Percentiles rank a stretch among this genome's conserved stretches.
These are phyloP conservation scores for Crossocerus cetratus DNA, from an alignment of 2,888 invertebrate genomes.

Conservation along the genomic window DNA sequence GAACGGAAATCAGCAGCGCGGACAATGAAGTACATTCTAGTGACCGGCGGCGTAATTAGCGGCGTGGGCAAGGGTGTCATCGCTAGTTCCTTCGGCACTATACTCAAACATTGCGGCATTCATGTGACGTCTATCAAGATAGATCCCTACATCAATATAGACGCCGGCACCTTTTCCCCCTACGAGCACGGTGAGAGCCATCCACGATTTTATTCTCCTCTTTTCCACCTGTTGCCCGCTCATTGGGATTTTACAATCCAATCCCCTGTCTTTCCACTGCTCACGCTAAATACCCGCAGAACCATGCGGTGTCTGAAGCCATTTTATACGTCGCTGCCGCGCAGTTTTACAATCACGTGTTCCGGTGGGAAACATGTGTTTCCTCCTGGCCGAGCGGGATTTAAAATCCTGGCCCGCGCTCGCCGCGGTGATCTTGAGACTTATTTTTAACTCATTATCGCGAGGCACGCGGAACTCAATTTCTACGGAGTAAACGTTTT, in stretches of 20 bases:
- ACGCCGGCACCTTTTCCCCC: conserved; percentile 99
- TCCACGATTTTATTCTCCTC: not conserved
- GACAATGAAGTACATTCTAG: conserved; percentile 96
- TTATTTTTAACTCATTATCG: not conserved
- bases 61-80: conserved; percentile 98
- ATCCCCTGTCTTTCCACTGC: not conserved
- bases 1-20: not conserved
- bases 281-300: not conserved
- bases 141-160: conserved; percentile 99
- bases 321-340: conserved; percentile 54
- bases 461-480: not conserved
- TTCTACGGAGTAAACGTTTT: too few relatives aligned
- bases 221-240: too few relatives aligned
- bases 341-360: conserved; percentile 31
- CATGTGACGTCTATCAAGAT: conserved; percentile 99
- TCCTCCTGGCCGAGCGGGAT: not conserved
- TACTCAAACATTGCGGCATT: conserved; percentile 96
- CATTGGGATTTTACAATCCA: too few relatives aligned
- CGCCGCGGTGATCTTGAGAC: not conserved
- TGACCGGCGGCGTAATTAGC: conserved; percentile 99
- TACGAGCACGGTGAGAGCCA: conserved; percentile 93
- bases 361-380: not conserved
- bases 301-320: conserved; percentile 60
- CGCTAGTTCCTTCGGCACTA: conserved; percentile 96
- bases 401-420: not conserved